phyloP scores from a whole-genome alignment of 2,797 vertebrate species.

The Delichon dasypus region DNA sequence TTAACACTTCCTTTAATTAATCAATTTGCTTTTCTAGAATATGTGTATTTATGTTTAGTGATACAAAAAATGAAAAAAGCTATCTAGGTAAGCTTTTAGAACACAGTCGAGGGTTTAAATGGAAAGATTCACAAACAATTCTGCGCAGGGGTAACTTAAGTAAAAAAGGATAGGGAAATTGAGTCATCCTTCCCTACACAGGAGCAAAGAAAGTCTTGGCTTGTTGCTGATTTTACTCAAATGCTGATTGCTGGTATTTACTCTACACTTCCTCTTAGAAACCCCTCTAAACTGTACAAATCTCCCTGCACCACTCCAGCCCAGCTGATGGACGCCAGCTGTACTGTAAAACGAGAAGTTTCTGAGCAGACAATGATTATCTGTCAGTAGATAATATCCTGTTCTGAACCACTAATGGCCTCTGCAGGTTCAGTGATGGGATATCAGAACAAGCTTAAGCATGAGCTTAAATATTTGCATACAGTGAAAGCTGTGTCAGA shows the following conservation, averaged over 20 bases:
- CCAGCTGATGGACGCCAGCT: slow-evolving; percentile 22
- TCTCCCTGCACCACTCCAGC: not conserved
- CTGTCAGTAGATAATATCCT: slow-evolving; percentile 19
- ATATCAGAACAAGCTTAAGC: not conserved
- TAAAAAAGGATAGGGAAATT: not conserved
- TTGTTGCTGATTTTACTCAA: not conserved
- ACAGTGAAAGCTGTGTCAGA: not conserved
- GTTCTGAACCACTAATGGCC: slow-evolving; percentile 16
- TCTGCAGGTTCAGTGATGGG: not conserved
- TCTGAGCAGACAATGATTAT: slow-evolving; percentile 23
- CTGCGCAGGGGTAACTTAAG: not conserved
- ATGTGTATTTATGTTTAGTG: not conserved
- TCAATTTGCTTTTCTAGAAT: not conserved
- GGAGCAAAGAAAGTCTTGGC: not conserved
- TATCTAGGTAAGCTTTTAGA: not conserved
- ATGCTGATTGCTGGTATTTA: not conserved
- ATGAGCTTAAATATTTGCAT: slow-evolving; percentile 4
- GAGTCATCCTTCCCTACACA: not conserved
- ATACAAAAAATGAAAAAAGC: not conserved
- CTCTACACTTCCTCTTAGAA: not conserved
- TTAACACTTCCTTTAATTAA: slow-evolving; percentile 33
- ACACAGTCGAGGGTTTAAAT: not conserved
- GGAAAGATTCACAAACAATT: not conserved
- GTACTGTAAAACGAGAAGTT: slow-evolving; percentile 3
- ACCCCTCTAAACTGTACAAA: not conserved